Conservation (phyloP, 2,113 vertebrate genomes). For the Rattus rattus region DNA sequence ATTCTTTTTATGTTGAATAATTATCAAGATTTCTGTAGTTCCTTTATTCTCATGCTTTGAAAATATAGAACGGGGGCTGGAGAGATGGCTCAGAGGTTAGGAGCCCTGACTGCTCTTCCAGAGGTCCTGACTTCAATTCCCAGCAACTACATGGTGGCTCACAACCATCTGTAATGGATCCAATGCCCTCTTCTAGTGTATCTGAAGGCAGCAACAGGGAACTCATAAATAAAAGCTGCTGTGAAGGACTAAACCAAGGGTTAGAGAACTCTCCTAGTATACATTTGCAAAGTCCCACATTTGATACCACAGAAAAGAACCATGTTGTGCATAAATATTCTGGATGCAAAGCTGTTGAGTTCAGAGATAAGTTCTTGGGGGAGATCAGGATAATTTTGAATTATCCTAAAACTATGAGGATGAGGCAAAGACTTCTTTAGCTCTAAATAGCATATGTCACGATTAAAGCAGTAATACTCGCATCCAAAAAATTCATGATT, state of each 20-base stretch:
- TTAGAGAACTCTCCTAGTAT: background rate
- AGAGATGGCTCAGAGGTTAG: too few species aligned
- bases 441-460: background rate
- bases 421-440: background rate
- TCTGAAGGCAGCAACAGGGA: too few species aligned
- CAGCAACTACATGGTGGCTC: too few species aligned
- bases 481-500: background rate
- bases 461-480: conserved; percentile 7
- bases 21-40: background rate
- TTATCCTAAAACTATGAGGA: conserved; percentile 21
- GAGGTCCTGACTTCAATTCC: too few species aligned
- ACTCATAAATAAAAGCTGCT: background rate
- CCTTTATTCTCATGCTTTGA: background rate
- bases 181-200: too few species aligned
- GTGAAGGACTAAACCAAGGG: background rate
- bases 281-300: background rate
- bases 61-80: background rate
- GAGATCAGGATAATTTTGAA: background rate
- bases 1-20: background rate
- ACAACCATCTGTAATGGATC: too few species aligned
- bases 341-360: background rate
- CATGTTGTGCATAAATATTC: background rate
- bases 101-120: too few species aligned
- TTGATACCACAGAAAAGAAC: background rate
- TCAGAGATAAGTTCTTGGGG: background rate